Evolutionary conservation across 2,888 invertebrate genomes (phyloP).

Genomic region (Atethmia centrago): DNA sequence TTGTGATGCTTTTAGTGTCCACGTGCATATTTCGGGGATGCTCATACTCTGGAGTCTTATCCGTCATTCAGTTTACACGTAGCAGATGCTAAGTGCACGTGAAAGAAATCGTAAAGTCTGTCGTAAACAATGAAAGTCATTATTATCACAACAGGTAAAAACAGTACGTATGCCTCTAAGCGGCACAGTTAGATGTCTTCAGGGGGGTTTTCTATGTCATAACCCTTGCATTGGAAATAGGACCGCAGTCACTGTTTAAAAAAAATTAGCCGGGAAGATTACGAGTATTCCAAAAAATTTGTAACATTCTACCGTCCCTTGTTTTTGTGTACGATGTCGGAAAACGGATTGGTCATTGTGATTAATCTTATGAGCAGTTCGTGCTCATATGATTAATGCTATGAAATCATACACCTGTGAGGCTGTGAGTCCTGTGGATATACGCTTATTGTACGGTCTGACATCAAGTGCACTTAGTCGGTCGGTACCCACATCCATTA

Average conservation of each 20-base stretch:
- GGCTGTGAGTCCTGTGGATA: conserved; percentile 1
- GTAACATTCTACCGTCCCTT: not conserved
- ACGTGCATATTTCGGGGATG: conserved; percentile 14
- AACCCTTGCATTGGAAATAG: too few relatives aligned
- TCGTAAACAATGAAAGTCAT: conserved; percentile 2
- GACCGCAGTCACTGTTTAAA: not conserved
- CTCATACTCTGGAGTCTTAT: not conserved
- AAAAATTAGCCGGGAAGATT: not conserved
- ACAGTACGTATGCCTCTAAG: not conserved
- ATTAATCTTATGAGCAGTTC: too few relatives aligned
- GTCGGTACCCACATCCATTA: conserved; percentile 2
- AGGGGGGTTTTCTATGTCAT: not conserved
- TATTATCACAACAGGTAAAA: not conserved
- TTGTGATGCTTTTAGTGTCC: conserved; percentile 5
- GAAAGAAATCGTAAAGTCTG: conserved; percentile 13
- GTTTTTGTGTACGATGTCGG: not conserved
- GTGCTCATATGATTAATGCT: conserved; percentile 2
- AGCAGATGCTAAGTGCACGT: conserved; percentile 3
- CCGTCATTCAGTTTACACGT: not conserved
- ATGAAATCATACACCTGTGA: conserved; percentile 30
- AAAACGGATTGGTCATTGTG: not conserved
- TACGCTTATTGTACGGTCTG: conserved; percentile 29
- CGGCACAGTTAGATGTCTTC: not conserved
- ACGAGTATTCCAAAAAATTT: not conserved
- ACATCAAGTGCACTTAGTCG: conserved; percentile 35